These are phyloP conservation scores for Cichladusa arquata DNA, from an alignment of 2,113 vertebrate genomes.

Conservation along the genomic window DNA sequence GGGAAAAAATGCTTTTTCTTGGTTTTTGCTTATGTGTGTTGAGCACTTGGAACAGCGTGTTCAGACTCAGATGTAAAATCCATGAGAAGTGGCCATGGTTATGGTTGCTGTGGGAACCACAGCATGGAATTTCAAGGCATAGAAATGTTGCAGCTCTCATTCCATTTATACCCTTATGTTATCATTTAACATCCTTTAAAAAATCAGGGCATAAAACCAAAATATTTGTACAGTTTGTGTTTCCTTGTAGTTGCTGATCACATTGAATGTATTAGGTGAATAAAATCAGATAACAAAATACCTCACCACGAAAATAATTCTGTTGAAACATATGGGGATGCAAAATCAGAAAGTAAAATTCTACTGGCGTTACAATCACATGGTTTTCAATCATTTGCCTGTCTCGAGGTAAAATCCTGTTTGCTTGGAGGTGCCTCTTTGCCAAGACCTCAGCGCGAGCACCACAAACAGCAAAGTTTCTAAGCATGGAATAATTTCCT, in stretches of 20 bases:
- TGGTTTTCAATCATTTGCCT: neutral
- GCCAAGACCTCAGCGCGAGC: fast-evolving
- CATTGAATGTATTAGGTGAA: neutral
- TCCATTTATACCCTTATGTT: neutral
- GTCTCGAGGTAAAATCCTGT: neutral
- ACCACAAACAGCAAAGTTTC: fast-evolving
- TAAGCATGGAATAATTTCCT: neutral
- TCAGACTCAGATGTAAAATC: neutral
- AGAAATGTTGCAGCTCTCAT: neutral
- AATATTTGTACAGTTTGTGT: neutral
- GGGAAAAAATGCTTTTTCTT: neutral
- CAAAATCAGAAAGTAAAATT: neutral
- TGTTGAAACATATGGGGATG: neutral
- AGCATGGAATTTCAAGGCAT: neutral
- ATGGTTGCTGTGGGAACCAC: slow-evolving; percentile 46
- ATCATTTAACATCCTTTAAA: neutral
- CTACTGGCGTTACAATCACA: neutral
- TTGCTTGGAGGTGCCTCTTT: neutral
- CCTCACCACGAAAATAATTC: neutral
- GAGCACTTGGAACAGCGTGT: neutral
- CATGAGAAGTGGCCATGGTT: neutral
- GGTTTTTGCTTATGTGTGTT: neutral
- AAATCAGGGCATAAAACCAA: neutral
- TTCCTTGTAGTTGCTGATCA: neutral
- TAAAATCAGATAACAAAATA: neutral